Conservation (phyloP, 2,888 invertebrate species). For the Eupithecia subumbrata region DNA sequence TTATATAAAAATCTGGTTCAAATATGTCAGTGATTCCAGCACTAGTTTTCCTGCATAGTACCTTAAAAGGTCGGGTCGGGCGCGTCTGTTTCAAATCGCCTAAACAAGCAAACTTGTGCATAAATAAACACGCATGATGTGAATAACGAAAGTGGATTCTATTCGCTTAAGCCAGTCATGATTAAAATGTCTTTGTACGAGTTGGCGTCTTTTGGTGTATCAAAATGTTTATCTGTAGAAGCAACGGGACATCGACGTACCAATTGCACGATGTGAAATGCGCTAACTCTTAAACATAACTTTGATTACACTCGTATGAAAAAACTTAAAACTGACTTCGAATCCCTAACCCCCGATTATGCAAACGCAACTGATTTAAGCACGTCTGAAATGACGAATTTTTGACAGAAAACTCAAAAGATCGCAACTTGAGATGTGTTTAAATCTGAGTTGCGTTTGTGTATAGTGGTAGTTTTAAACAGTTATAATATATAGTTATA, state of each 20-base stretch:
- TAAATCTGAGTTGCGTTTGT: no score
- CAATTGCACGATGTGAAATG: background rate
- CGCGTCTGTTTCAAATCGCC: conserved; percentile 17
- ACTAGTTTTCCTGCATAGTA: conserved; percentile 3
- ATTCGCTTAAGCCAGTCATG: conserved; percentile 39
- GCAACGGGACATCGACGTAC: background rate
- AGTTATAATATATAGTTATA: no score
- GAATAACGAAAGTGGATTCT: conserved; percentile 33
- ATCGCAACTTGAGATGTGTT: no score
- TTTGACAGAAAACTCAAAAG: no score
- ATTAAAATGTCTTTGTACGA: conserved; percentile 46
- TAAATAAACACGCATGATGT: conserved; percentile 30
- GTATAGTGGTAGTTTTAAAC: no score
- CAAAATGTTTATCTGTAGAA: background rate
- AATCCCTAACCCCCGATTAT: no score
- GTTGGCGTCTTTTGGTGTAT: conserved; percentile 3
- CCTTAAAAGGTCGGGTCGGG: conserved; percentile 11
- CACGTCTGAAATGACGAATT: no score
- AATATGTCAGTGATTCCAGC: background rate
- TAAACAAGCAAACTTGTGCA: conserved; percentile 16
- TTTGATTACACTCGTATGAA: no score
- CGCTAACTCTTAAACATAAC: background rate
- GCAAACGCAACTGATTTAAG: no score
- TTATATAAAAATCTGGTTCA: background rate
- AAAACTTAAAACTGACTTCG: no score